Evolutionary conservation across 2,888 invertebrate species (phyloP).

Genomic region (Ormyrus pomaceus): DNA sequence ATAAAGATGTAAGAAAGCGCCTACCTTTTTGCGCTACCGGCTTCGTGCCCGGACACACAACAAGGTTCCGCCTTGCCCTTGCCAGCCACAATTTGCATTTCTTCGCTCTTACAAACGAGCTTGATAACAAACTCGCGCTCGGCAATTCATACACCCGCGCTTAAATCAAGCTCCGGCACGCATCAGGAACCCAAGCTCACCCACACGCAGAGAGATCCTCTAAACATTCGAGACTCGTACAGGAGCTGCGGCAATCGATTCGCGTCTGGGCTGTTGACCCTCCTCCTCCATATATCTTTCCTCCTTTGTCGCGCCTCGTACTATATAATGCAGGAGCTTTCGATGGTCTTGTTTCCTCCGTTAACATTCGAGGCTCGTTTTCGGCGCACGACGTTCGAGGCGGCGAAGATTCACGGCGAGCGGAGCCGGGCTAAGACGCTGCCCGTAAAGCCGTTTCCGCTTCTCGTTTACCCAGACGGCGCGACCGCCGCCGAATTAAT

Average conservation of each 20-base stretch:
- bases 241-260: conserved; percentile 61
- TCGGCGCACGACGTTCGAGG: conserved; percentile 29
- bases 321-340: conserved; percentile 28
- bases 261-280: conserved; percentile 64
- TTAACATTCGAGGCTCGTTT: conserved; percentile 54
- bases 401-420: conserved; percentile 20
- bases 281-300: conserved; percentile 16
- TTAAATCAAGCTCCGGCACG: conserved; percentile 1
- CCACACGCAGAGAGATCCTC: conserved; percentile 24
- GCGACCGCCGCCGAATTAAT: conserved; percentile 66
- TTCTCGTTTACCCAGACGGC: conserved; percentile 66
- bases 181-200: neutral
- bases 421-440: conserved; percentile 22
- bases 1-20: too few species aligned
- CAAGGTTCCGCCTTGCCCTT: too few species aligned
- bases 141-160: conserved; percentile 30
- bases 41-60: too few species aligned
- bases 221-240: conserved; percentile 53
- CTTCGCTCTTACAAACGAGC: conserved; percentile 9
- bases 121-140: conserved; percentile 34
- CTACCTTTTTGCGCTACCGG: too few species aligned
- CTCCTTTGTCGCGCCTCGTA: conserved; percentile 13
- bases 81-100: conserved; percentile 28
- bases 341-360: conserved; percentile 59
- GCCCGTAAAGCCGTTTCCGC: conserved; percentile 67